phyloP scores from a whole-genome alignment of 2,888 invertebrate species.

The Orthonychiurus folsomi region DNA sequence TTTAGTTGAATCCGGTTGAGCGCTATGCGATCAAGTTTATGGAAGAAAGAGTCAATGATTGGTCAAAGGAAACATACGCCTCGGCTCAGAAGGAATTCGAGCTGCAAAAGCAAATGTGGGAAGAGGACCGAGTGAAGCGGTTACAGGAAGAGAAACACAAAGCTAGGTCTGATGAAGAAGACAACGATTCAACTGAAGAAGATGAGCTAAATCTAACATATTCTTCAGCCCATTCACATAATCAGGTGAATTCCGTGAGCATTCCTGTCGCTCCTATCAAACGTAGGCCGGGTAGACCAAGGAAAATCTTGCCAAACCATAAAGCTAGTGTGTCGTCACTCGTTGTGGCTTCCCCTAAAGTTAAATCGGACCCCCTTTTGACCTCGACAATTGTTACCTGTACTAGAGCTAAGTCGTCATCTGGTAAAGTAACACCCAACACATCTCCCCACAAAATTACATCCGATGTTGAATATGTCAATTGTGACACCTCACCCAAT shows the following conservation, averaged over 20 bases:
- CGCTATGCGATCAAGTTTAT: conserved; percentile 88
- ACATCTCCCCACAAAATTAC: no score
- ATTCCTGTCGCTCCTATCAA: no score
- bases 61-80: conserved; percentile 70
- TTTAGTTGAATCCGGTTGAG: conserved; percentile 83
- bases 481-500: no score
- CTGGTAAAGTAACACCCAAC: no score
- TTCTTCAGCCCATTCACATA: conserved; percentile 65
- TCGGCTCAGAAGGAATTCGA: conserved; percentile 83
- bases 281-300: no score
- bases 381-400: no score
- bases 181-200: conserved; percentile 52
- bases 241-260: conserved; percentile 63
- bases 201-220: conserved; percentile 63
- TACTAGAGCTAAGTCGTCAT: no score
- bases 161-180: conserved; percentile 55
- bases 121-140: conserved; percentile 62
- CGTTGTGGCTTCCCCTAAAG: no score
- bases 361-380: no score
- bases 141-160: conserved; percentile 51
- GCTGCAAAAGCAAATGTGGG: conserved; percentile 77
- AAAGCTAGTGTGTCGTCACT: no score
- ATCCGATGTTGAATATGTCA: no score
- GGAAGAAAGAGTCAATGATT: conserved; percentile 72
- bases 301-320: no score